Conservation (phyloP, 2,797 vertebrate species). For the Alcedo quadribrachys region DNA sequence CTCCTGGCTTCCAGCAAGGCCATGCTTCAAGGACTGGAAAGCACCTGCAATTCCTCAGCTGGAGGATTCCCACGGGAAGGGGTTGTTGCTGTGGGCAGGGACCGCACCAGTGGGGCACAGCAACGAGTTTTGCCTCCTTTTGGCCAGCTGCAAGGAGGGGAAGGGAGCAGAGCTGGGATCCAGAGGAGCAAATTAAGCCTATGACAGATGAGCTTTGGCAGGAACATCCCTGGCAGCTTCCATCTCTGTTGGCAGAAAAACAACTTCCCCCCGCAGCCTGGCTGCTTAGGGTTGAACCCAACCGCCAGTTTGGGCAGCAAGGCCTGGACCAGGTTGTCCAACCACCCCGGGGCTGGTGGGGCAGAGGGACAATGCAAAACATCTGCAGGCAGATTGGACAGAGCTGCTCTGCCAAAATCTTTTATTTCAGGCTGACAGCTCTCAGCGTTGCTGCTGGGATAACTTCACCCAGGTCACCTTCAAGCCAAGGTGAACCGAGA, state of each 20-base stretch:
- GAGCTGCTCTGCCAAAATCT: not conserved
- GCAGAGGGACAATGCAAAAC: not conserved
- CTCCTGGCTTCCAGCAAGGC: not conserved
- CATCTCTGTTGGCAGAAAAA: not conserved
- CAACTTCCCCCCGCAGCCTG: rapidly evolving
- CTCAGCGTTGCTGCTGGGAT: not conserved
- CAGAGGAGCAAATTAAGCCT: not conserved
- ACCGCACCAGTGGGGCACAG: rapidly evolving
- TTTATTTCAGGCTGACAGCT: not conserved
- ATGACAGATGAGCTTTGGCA: not conserved
- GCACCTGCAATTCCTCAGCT: not conserved
- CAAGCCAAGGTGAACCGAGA: not conserved
- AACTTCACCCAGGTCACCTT: not conserved
- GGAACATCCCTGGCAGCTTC: not conserved
- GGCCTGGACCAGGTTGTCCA: not conserved
- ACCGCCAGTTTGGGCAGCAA: not conserved
- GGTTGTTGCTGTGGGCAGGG: not conserved
- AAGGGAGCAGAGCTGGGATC: not conserved
- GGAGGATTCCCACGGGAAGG: not conserved
- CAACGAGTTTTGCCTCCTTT: not conserved
- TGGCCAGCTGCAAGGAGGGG: not conserved
- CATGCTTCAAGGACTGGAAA: not conserved
- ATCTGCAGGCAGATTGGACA: not conserved
- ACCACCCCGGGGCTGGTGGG: rapidly evolving
- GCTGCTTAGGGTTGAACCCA: not conserved